Percentiles rank a stretch among this genome's conserved stretches.
phyloP scores from a whole-genome alignment of 2,797 vertebrate genomes.

The Halcyon chelicuti region DNA sequence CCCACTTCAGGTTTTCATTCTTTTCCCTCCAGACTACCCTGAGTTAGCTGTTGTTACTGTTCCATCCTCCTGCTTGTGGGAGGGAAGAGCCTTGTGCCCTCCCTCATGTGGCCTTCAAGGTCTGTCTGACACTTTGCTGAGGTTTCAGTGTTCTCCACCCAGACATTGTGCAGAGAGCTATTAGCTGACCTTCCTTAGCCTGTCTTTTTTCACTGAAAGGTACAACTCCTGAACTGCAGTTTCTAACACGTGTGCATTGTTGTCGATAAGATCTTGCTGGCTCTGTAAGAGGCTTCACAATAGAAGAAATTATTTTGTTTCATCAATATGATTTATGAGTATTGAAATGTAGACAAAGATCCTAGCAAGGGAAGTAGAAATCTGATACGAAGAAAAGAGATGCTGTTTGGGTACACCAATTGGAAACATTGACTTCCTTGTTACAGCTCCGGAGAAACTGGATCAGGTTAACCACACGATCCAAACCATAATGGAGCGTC shows the following conservation, averaged over 20 bases:
- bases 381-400: background rate
- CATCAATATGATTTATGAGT: background rate
- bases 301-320: background rate
- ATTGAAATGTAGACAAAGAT: constrained; percentile 3
- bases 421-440: background rate
- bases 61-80: background rate
- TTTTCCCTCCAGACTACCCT: background rate
- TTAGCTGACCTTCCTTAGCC: background rate
- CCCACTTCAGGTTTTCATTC: background rate
- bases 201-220: background rate
- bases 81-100: background rate
- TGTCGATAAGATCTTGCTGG: constrained; percentile 14
- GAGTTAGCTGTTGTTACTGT: background rate
- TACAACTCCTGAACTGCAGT: background rate
- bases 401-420: background rate
- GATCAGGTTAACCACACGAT: background rate
- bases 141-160: background rate
- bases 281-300: background rate
- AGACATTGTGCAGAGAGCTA: background rate
- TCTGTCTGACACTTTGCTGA: background rate
- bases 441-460: background rate
- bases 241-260: background rate
- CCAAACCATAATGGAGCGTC: background rate
- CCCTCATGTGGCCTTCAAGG: background rate
- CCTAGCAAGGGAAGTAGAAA: background rate